phyloP scores from a whole-genome alignment of 2,113 vertebrate genomes.

The Mastomys coucha region DNA sequence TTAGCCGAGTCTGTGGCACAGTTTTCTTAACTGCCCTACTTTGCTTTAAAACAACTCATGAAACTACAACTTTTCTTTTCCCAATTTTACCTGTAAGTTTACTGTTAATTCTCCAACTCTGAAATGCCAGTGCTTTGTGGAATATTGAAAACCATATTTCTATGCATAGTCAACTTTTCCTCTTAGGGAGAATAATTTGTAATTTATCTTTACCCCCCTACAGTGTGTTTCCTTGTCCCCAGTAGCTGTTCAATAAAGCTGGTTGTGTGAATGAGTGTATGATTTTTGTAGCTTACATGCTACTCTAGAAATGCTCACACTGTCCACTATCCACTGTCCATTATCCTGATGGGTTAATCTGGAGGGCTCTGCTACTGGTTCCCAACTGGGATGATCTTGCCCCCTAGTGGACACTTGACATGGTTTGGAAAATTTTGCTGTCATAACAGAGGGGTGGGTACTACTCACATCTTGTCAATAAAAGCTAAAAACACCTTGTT shows the following conservation, averaged over 20 bases:
- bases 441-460: neutral
- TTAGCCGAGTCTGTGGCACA: constrained; percentile 17
- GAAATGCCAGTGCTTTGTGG: neutral
- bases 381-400: neutral
- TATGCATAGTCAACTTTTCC: neutral
- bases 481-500: neutral
- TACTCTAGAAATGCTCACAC: neutral
- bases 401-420: neutral
- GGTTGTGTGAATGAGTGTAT: neutral
- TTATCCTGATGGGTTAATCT: neutral
- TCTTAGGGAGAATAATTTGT: constrained; percentile 6
- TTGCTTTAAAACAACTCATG: constrained; percentile 56
- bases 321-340: neutral
- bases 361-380: neutral
- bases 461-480: neutral
- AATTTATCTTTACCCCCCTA: neutral
- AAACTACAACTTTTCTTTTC: neutral
- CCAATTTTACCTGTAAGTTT: constrained; percentile 2
- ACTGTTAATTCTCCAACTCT: neutral
- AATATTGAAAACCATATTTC: constrained; percentile 47
- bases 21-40: constrained; percentile 58
- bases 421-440: neutral
- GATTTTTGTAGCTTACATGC: neutral
- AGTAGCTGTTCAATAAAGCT: neutral
- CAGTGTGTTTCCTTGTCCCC: neutral